These are phyloP conservation scores for Lordiphosa clarofinis DNA, from an alignment of 1,140 invertebrate species.

Conservation along the genomic window DNA sequence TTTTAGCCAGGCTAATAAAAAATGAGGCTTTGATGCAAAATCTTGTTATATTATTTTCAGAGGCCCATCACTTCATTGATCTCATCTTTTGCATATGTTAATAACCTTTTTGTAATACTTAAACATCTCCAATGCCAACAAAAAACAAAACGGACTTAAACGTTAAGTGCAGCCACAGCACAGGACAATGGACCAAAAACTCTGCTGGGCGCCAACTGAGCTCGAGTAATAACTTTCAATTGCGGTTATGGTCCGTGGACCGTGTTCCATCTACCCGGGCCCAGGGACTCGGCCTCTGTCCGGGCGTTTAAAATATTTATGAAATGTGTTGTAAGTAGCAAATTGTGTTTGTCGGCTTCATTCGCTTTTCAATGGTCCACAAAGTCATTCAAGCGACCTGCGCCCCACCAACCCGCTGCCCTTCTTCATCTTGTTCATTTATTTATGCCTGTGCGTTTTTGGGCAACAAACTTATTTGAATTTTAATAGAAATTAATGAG, in stretches of 20 bases:
- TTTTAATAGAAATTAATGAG: conserved; percentile 58
- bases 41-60: too few species aligned
- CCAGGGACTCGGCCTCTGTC: neutral
- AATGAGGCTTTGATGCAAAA: too few species aligned
- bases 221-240: conserved; percentile 45
- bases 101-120: too few species aligned
- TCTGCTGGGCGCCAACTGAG: conserved; percentile 41
- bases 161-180: too few species aligned
- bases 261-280: neutral
- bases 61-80: too few species aligned
- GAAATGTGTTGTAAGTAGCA: conserved; percentile 51
- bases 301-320: conserved; percentile 43
- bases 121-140: too few species aligned
- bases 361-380: conserved; percentile 30
- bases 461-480: conserved; percentile 46
- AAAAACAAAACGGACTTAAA: too few species aligned
- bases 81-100: too few species aligned
- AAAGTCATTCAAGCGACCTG: conserved; percentile 35
- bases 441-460: conserved; percentile 23
- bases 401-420: neutral
- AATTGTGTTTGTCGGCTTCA: conserved; percentile 33
- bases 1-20: too few species aligned
- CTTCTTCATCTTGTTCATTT: conserved; percentile 13
- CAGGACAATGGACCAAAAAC: conserved; percentile 13
- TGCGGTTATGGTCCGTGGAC: conserved; percentile 27